Conservation (phyloP, 2,113 vertebrate species). For the Ophthalmolycus amberensis region DNA sequence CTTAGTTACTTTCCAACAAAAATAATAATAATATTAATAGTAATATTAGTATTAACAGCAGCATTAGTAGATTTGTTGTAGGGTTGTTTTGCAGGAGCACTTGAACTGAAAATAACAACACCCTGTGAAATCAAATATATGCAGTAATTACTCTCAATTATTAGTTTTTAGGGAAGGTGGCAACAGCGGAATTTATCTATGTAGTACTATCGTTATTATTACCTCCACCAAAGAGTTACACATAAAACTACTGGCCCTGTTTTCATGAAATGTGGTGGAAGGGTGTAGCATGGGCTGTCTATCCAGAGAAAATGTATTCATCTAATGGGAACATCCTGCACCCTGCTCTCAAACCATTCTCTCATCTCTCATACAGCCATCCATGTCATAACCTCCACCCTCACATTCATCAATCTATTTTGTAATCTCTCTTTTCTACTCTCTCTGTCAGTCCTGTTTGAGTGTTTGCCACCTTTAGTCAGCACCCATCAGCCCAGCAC, state of each 20-base stretch:
- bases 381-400: constrained; percentile 61
- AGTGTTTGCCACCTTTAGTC: constrained; percentile 29
- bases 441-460: constrained; percentile 39
- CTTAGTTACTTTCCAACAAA: not conserved
- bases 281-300: constrained; percentile 16
- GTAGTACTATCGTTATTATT: not conserved
- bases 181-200: not conserved
- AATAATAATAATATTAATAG: not conserved
- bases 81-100: not conserved
- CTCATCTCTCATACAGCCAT: constrained; percentile 50
- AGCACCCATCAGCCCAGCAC: constrained; percentile 14
- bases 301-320: constrained; percentile 60
- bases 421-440: constrained; percentile 48
- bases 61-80: not conserved
- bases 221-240: not conserved
- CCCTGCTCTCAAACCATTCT: constrained; percentile 58
- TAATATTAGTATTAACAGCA: not conserved
- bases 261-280: too few species aligned
- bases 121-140: not conserved
- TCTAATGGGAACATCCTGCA: constrained; percentile 61
- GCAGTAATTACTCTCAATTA: not conserved
- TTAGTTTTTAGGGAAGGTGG: not conserved
- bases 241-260: not conserved
- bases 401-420: constrained; percentile 59
- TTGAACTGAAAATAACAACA: not conserved